A percentile compares a stretch with the other conserved stretches of the same genome.
phyloP scores from a whole-genome alignment of 2,797 vertebrate genomes.

The Malacoctenus gilli region DNA sequence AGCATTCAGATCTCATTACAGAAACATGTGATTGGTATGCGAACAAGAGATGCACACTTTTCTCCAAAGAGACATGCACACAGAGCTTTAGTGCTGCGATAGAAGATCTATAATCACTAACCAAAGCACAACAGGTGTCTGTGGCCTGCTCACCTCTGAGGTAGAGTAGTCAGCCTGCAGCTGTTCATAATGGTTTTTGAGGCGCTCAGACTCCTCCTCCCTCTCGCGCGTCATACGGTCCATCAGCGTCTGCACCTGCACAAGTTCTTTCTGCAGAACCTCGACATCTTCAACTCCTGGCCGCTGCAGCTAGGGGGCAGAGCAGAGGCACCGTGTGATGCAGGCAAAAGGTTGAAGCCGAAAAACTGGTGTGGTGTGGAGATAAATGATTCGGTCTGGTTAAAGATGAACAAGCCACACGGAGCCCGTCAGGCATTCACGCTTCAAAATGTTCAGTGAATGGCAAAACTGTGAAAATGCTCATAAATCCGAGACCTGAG shows the following conservation, averaged over 20 bases:
- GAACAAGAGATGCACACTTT: too few species aligned
- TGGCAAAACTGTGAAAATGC: too few species aligned
- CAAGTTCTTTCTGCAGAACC: constrained; percentile 93
- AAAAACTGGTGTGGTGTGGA: background rate
- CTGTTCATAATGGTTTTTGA: constrained; percentile 88
- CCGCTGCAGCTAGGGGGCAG: constrained; percentile 88
- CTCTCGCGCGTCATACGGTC: constrained; percentile 91
- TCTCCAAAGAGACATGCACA: too few species aligned
- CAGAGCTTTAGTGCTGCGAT: too few species aligned
- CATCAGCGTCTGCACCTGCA: constrained; percentile 97
- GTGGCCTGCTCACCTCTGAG: constrained; percentile 86
- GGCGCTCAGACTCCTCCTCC: constrained; percentile 90
- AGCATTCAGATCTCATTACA: too few species aligned
- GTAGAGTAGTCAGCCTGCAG: constrained; percentile 87
- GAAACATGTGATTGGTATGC: too few species aligned
- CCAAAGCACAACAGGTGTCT: background rate
- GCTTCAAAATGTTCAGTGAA: too few species aligned
- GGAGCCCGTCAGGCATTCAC: background rate
- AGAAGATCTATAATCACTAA: too few species aligned
- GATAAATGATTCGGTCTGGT: too few species aligned
- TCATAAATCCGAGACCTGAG: too few species aligned
- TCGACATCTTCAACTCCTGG: constrained; percentile 96
- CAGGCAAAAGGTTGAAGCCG: fast-evolving
- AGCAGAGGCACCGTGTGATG: constrained; percentile 23
- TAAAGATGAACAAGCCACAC: background rate